Conservation (phyloP, 2,888 invertebrate genomes). For the Ecdyonurus torrentis region DNA sequence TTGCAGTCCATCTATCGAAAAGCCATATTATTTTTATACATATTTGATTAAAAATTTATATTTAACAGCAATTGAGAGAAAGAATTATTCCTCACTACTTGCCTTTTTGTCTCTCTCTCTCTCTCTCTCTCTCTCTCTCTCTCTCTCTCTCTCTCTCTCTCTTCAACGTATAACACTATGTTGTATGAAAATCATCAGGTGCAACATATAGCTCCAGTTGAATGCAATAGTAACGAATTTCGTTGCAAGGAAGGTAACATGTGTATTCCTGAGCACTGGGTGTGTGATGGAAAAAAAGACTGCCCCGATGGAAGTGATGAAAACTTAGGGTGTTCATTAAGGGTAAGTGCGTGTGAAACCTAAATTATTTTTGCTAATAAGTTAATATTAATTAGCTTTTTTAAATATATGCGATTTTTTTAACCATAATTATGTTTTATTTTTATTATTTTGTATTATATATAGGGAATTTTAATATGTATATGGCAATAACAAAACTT, state of each 20-base stretch:
- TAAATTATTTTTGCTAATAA: not conserved
- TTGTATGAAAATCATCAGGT: too few relatives aligned
- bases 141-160: too few relatives aligned
- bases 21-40: too few relatives aligned
- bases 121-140: too few relatives aligned
- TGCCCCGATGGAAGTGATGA: slow-evolving; percentile 29
- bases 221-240: not conserved
- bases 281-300: slow-evolving; percentile 25
- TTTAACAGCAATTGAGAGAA: too few relatives aligned
- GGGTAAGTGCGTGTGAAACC: slow-evolving; percentile 8
- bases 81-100: too few relatives aligned
- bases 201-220: not conserved
- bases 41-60: too few relatives aligned
- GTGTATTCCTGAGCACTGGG: slow-evolving; percentile 24
- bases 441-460: not conserved
- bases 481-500: not conserved
- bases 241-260: slow-evolving; percentile 10
- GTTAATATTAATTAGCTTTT: not conserved
- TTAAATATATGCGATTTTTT: not conserved
- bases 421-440: not conserved
- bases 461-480: not conserved
- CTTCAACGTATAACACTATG: too few relatives aligned
- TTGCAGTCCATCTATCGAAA: too few relatives aligned
- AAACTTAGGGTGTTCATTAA: slow-evolving; percentile 18
- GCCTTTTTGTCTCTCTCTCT: too few relatives aligned